Evolutionary conservation across 2,113 vertebrate genomes (phyloP).

Genomic region (Leiothrix lutea): DNA sequence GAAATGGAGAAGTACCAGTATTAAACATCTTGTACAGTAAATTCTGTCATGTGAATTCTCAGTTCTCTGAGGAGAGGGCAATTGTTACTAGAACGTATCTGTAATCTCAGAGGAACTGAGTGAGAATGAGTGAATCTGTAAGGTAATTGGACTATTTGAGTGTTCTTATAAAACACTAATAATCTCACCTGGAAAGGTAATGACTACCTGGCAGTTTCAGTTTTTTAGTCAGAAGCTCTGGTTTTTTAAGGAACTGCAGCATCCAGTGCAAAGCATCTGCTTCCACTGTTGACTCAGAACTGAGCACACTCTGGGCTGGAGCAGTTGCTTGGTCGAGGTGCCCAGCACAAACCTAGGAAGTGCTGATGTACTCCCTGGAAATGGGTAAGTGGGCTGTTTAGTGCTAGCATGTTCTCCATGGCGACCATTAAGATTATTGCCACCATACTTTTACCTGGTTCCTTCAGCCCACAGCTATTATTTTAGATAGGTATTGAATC

Average conservation of each 20-base stretch:
- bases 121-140: not conserved
- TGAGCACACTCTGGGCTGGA: accelerated
- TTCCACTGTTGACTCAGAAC: not conserved
- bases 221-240: not conserved
- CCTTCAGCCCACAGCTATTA: not conserved
- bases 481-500: not conserved
- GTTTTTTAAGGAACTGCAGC: not conserved
- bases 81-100: not conserved
- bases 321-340: accelerated
- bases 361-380: not conserved
- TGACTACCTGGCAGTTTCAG: not conserved
- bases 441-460: not conserved
- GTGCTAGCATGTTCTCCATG: not conserved
- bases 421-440: not conserved
- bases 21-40: not conserved
- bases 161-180: not conserved
- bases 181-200: not conserved
- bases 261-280: not conserved
- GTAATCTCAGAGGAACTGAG: not conserved
- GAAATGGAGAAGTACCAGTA: not conserved
- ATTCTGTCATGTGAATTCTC: not conserved
- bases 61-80: not conserved
- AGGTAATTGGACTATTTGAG: not conserved
- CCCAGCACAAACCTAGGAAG: not conserved
- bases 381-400: accelerated